phyloP scores from a whole-genome alignment of 1,140 invertebrate species.

The Aphidius ervi region DNA sequence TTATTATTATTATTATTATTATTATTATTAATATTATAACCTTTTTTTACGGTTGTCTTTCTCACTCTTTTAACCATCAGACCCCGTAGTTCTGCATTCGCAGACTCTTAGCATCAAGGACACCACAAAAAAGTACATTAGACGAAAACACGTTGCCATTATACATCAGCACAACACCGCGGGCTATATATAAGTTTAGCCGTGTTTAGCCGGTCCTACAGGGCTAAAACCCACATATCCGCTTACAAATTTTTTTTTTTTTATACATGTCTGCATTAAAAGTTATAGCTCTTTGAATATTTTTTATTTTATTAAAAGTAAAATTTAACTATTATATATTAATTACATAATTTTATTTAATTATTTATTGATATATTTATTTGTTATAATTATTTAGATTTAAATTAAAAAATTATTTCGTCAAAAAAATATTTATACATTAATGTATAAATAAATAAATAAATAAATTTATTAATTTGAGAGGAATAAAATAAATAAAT shows the following conservation, averaged over 20 bases:
- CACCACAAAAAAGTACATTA: conserved; percentile 55
- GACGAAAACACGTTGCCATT: conserved; percentile 53
- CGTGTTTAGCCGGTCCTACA: conserved; percentile 19
- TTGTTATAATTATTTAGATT: too few species aligned
- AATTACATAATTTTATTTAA: too few species aligned
- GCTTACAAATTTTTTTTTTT: conserved; percentile 4
- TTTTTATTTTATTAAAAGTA: too few species aligned
- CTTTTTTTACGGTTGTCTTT: conserved; percentile 7
- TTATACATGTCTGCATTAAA: background rate
- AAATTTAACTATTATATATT: too few species aligned
- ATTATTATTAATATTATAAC: conserved; percentile 8
- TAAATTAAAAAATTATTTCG: too few species aligned
- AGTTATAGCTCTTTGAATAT: too few species aligned
- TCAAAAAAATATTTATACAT: too few species aligned
- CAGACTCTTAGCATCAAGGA: conserved; percentile 54
- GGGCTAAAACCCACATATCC: conserved; percentile 11
- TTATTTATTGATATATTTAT: too few species aligned
- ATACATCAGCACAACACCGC: conserved; percentile 21
- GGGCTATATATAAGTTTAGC: conserved; percentile 19
- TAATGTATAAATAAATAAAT: too few species aligned
- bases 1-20: conserved; percentile 7
- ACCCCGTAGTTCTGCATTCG: conserved; percentile 53
- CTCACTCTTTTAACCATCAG: conserved; percentile 20
- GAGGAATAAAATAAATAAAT: too few species aligned
- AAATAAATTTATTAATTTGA: too few species aligned